These are phyloP conservation scores for Chrysolina oricalcia DNA, from an alignment of 2,888 invertebrate species.

Conservation along the genomic window DNA sequence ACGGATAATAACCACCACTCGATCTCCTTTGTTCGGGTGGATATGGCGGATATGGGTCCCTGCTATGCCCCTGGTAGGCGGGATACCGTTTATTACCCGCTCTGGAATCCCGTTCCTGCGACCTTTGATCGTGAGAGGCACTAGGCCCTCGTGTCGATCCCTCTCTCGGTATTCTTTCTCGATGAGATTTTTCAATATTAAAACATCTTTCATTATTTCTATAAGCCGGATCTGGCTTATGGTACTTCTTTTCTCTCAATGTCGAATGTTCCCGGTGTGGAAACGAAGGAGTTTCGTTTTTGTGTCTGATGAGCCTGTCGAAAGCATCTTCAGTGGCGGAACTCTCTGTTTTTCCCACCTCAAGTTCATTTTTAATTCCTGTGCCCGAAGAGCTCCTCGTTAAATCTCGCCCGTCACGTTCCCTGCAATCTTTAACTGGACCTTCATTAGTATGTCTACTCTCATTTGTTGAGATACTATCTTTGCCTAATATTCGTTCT, in stretches of 20 bases:
- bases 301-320: neutral
- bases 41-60: neutral
- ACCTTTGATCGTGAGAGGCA: neutral
- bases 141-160: neutral
- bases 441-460: neutral
- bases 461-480: neutral
- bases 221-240: neutral
- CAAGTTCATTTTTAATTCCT: neutral
- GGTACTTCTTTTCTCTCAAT: neutral
- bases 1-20: neutral
- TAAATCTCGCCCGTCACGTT: neutral
- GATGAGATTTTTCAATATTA: neutral
- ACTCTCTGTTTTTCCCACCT: neutral
- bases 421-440: constrained; percentile 9
- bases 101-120: neutral
- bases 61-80: neutral
- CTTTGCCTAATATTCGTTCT: constrained; percentile 8
- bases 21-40: neutral
- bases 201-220: neutral
- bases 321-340: neutral
- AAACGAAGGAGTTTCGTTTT: neutral
- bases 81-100: neutral
- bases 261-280: neutral
- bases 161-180: neutral
- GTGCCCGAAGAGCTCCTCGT: neutral